These are phyloP conservation scores for Pseudopipra pipra DNA, from an alignment of 2,113 vertebrate species.

Conservation along the genomic window DNA sequence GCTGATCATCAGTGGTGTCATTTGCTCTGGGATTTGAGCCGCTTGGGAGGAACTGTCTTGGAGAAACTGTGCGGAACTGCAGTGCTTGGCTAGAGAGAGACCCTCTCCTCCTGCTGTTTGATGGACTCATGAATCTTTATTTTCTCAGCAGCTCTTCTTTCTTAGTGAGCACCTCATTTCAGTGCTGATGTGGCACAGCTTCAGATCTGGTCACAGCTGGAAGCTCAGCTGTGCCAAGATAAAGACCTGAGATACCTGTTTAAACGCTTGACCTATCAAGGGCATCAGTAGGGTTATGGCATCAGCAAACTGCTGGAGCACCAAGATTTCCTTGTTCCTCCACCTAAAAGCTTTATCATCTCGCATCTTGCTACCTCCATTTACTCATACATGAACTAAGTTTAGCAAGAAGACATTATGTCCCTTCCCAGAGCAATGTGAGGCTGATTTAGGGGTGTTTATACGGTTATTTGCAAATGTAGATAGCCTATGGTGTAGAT, in stretches of 20 bases:
- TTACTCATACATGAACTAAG: neutral
- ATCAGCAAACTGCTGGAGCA: neutral
- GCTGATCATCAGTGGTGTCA: neutral
- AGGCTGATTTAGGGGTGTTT: conserved; percentile 31
- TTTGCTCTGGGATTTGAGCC: neutral
- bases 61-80: neutral
- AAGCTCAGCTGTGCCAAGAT: neutral
- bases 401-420: conserved; percentile 10
- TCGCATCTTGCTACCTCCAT: neutral
- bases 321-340: neutral
- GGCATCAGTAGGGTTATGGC: neutral
- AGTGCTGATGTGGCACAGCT: neutral
- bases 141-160: neutral
- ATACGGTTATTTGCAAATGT: conserved; percentile 22
- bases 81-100: neutral
- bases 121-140: neutral
- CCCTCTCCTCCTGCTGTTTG: neutral
- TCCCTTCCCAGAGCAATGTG: neutral
- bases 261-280: neutral
- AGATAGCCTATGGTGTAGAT: neutral
- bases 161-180: neutral
- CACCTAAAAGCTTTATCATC: neutral
- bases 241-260: neutral
- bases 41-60: neutral
- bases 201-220: neutral